Evolutionary conservation across 2,888 invertebrate genomes (phyloP).

Genomic region (Herminia tarsipennalis): DNA sequence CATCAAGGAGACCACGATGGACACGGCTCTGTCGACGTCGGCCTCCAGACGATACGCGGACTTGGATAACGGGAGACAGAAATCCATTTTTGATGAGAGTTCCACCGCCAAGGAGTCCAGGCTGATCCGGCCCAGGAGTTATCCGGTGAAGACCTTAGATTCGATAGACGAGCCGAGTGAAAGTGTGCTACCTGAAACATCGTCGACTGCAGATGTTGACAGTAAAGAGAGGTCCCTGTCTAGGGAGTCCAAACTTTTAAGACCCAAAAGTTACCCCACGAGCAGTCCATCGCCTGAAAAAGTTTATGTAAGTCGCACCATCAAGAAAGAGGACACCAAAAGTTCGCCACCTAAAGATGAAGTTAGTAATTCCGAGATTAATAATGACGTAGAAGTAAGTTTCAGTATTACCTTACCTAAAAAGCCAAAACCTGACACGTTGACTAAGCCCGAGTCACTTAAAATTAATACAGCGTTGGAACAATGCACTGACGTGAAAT

Average conservation of each 20-base stretch:
- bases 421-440: constrained; percentile 54
- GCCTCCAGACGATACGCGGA: constrained; percentile 44
- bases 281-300: constrained; percentile 77
- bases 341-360: constrained; percentile 49
- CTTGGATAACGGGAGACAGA: constrained; percentile 44
- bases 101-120: constrained; percentile 68
- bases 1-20: constrained; percentile 74
- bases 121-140: constrained; percentile 85
- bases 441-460: constrained; percentile 49
- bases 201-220: constrained; percentile 52
- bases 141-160: constrained; percentile 78
- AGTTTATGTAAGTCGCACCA: constrained; percentile 58
- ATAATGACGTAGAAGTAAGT: constrained; percentile 76
- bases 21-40: constrained; percentile 49
- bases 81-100: constrained; percentile 56
- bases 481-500: constrained; percentile 40
- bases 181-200: constrained; percentile 47
- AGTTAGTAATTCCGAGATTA: constrained; percentile 48
- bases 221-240: constrained; percentile 51
- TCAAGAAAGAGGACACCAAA: constrained; percentile 59
- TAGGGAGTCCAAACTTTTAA: constrained; percentile 77
- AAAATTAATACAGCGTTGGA: constrained; percentile 36
- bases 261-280: constrained; percentile 87
- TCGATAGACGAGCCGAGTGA: constrained; percentile 60
- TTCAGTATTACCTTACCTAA: constrained; percentile 78